These are phyloP conservation scores for Ridgeia piscesae DNA, from an alignment of 1,140 invertebrate species.

Conservation along the genomic window DNA sequence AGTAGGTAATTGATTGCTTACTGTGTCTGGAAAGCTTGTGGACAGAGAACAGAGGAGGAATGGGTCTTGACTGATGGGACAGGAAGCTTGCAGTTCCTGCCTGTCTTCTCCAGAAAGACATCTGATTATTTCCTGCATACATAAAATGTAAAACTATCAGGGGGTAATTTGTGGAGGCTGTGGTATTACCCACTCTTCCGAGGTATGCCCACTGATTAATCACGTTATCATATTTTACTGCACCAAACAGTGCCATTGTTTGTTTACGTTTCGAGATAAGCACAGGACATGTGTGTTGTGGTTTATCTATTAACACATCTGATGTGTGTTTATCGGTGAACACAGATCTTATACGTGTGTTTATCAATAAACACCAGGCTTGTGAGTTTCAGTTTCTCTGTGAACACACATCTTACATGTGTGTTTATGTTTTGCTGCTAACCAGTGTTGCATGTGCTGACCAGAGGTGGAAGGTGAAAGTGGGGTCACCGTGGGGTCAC, in stretches of 20 bases:
- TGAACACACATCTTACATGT: neutral
- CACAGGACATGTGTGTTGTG: neutral
- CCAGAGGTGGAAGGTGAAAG: neutral
- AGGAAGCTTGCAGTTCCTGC: neutral
- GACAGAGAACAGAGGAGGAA: neutral
- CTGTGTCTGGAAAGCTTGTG: neutral
- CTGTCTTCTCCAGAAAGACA: neutral
- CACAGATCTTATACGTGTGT: neutral
- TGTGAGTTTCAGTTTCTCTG: neutral
- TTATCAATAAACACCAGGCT: neutral
- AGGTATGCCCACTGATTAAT: neutral
- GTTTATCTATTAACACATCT: neutral
- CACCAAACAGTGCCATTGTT: neutral
- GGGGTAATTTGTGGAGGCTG: neutral
- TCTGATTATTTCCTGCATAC: neutral
- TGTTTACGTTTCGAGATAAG: neutral
- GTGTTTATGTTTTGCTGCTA: neutral
- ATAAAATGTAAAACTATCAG: neutral
- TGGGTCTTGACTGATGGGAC: neutral
- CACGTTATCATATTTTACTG: neutral
- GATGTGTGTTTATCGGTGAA: neutral
- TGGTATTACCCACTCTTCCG: neutral
- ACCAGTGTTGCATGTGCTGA: neutral
- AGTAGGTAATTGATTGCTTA: neutral
- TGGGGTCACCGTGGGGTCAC: neutral